Evolutionary conservation across 2,113 vertebrate genomes (phyloP).

Genomic region (Syngnathus typhle): DNA sequence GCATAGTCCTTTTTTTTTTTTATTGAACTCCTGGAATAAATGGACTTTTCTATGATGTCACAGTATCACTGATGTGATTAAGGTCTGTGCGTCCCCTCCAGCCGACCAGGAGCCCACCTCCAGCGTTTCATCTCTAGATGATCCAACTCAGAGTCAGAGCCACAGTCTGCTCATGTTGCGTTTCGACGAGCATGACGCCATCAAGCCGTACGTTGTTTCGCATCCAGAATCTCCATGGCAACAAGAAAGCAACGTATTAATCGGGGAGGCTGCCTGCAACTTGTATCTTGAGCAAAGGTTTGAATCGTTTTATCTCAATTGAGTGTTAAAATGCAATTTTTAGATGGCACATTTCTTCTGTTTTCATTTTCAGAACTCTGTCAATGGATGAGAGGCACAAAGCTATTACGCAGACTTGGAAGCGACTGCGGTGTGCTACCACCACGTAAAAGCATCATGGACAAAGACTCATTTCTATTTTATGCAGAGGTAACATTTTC

Average conservation of each 20-base stretch:
- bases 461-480: neutral
- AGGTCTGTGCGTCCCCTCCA: constrained; percentile 15
- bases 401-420: constrained; percentile 41
- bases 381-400: constrained; percentile 47
- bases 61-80: neutral
- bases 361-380: constrained; percentile 44
- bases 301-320: neutral
- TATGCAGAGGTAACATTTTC: neutral
- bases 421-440: constrained; percentile 24
- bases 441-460: neutral
- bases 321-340: too few species aligned
- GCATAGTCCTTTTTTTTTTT: too few species aligned
- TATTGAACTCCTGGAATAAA: too few species aligned
- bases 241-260: constrained; percentile 11
- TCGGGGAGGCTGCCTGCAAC: constrained; percentile 43
- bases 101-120: constrained; percentile 34
- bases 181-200: constrained; percentile 37
- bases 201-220: constrained; percentile 23
- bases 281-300: constrained; percentile 62
- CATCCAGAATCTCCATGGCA: constrained; percentile 6
- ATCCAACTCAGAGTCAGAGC: constrained; percentile 17
- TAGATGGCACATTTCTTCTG: neutral
- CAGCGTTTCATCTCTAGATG: neutral
- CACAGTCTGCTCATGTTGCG: constrained; percentile 48
- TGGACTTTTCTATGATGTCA: neutral